phyloP scores from a whole-genome alignment of 2,888 invertebrate species.

The Selenia dentaria region DNA sequence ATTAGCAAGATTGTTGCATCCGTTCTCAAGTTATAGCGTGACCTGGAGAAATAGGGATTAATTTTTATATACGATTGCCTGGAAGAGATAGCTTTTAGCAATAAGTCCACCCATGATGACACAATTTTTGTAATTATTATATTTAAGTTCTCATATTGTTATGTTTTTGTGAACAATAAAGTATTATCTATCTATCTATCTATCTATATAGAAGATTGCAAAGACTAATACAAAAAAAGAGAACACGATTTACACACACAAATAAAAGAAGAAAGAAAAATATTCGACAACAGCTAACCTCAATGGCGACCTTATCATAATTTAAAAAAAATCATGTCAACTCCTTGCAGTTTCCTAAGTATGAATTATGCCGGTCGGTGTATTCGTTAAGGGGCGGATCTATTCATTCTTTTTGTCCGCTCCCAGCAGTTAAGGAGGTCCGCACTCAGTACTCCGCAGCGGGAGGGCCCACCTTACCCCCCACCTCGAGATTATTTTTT shows the following conservation, averaged over 20 bases:
- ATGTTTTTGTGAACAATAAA: too few relatives aligned
- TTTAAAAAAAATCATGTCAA: conserved; percentile 67
- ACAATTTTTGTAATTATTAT: too few relatives aligned
- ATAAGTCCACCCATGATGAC: too few relatives aligned
- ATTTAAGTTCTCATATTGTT: too few relatives aligned
- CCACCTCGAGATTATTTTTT: conserved; percentile 83
- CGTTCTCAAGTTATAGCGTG: too few relatives aligned
- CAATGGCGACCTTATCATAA: conserved; percentile 51
- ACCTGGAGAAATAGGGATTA: too few relatives aligned
- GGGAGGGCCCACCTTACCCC: conserved; percentile 53
- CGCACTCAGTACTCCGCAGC: conserved; percentile 43
- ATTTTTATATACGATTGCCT: too few relatives aligned
- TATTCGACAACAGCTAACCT: conserved; percentile 33
- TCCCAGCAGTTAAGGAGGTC: conserved; percentile 80
- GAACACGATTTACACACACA: too few relatives aligned
- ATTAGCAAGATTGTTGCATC: too few relatives aligned
- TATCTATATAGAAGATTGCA: too few relatives aligned
- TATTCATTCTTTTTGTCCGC: conserved; percentile 85
- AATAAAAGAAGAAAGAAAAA: not conserved
- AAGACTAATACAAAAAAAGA: not conserved
- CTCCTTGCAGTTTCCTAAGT: conserved; percentile 82
- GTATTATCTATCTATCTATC: too few relatives aligned
- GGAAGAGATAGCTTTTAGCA: too few relatives aligned
- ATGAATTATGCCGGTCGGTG: conserved; percentile 84
- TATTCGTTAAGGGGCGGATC: conserved; percentile 84